Conservation (phyloP, 2,888 invertebrate genomes). For the Protodeltote pygarga region DNA sequence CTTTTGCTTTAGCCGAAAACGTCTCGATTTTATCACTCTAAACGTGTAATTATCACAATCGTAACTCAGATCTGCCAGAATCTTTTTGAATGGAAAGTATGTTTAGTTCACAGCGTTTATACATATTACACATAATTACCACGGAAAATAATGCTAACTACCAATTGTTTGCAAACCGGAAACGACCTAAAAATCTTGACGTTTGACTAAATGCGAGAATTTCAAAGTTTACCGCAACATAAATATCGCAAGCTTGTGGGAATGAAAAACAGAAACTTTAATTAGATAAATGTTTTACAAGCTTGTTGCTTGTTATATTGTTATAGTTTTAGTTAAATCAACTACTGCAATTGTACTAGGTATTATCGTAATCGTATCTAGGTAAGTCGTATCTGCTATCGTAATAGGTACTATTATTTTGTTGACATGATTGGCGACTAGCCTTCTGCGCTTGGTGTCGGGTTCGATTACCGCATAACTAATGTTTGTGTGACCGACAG, state of each 20-base stretch:
- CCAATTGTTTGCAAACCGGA: conserved; percentile 38
- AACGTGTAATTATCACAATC: conserved; percentile 7
- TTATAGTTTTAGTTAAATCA: too few species aligned
- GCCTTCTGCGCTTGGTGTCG: too few species aligned
- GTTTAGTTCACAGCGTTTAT: conserved; percentile 4
- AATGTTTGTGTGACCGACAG: too few species aligned
- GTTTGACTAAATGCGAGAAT: conserved; percentile 39
- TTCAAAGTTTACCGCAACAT: conserved; percentile 29
- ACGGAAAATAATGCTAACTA: conserved; percentile 38
- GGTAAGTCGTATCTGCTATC: too few species aligned
- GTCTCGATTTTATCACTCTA: background rate
- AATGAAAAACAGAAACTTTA: conserved; percentile 3
- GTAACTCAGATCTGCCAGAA: background rate
- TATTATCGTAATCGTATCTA: too few species aligned
- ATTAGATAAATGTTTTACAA: conserved; percentile 2
- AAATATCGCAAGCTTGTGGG: background rate
- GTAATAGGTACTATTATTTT: too few species aligned
- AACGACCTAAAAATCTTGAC: conserved; percentile 16
- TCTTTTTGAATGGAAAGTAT: conserved; percentile 3
- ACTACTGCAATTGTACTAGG: background rate
- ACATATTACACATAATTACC: conserved; percentile 22
- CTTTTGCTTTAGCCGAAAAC: too few species aligned
- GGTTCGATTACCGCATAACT: too few species aligned
- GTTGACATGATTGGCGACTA: too few species aligned
- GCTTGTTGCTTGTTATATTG: too few species aligned